Base-by-base conservation (phyloP, 2,888 invertebrate species). In the Tetropium fuscum region DNA sequence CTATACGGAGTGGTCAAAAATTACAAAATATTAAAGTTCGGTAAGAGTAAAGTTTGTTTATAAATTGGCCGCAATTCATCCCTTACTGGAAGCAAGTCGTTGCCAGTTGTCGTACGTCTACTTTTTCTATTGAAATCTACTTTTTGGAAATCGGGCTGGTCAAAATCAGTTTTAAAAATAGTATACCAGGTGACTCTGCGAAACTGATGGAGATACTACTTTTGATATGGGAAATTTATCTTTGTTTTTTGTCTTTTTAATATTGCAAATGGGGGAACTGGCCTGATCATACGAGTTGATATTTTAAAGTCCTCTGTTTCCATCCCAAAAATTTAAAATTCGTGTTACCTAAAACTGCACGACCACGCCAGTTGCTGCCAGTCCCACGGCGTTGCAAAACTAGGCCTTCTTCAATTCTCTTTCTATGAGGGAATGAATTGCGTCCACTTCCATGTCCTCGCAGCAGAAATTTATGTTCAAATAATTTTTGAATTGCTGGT, bases 361-460 rank as follows among this genome's bases (percentile, higher is more conserved):
- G n/a, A n/a, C n/a, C n/a, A n/a, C n/a, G n/a, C n/a, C n/a, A n/a
- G n/a, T n/a, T n/a, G n/a, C n/a, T n/a, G n/a, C n/a, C n/a, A n/a
- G n/a, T n/a, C n/a, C n/a, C n/a, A n/a, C n/a, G 27, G 27, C 27
- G 27, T 27, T 27, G 27, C 27, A 27, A 27, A 27, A 27, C 8
- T n/a, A 27, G 27, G 27, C 27, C 27, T 27, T 27, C 27, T 27
- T 27, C 6, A 27, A 27, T 27, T 27, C 2, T 27, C 41, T 19
- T 16, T 41, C 41, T 4, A 41, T 20, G 4, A 18, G 10, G 7
- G 41, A 41, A 6, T 41, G 41, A 4, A n/a, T 18, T 3, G 41
- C 7, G 11, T 41, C 41, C 4, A 20, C 41, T n/a, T 41, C 41
- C n/a, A 41, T 41, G 41, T 6, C 41, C 41, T 20, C 41, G 16